Conservation (phyloP, 2,888 invertebrate species). For the Spisula solida region DNA sequence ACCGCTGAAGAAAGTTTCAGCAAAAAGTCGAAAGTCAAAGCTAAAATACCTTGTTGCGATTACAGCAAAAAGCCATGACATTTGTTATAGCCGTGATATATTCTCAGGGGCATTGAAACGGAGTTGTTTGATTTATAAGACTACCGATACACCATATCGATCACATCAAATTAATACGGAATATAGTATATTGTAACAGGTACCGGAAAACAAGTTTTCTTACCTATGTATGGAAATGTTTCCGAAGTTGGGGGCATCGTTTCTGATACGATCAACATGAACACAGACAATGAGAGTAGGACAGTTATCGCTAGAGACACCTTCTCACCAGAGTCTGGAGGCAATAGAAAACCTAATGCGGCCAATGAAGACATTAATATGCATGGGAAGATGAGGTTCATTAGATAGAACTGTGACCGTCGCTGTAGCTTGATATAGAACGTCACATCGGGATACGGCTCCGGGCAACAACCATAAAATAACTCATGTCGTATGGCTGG, state of each 20-base stretch:
- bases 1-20: too few relatives aligned
- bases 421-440: slow-evolving; percentile 74
- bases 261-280: slow-evolving; percentile 84
- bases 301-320: slow-evolving; percentile 84
- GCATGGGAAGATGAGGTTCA: slow-evolving; percentile 82
- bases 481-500: slow-evolving; percentile 70
- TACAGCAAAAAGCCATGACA: too few relatives aligned
- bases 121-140: too few relatives aligned
- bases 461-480: slow-evolving; percentile 75
- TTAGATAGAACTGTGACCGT: slow-evolving; percentile 80
- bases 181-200: too few relatives aligned
- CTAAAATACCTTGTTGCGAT: too few relatives aligned
- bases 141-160: too few relatives aligned
- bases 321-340: slow-evolving; percentile 74
- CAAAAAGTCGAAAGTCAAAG: too few relatives aligned
- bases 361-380: slow-evolving; percentile 77
- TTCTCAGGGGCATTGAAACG: too few relatives aligned
- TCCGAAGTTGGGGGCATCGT: slow-evolving; percentile 85
- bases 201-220: neutral
- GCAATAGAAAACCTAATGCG: slow-evolving; percentile 73
- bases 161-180: too few relatives aligned
- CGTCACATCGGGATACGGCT: slow-evolving; percentile 81
- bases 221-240: slow-evolving; percentile 84
- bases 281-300: slow-evolving; percentile 84
- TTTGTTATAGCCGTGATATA: too few relatives aligned